Conservation (phyloP, 2,888 invertebrate genomes). For the Stenolophus ochropezus region DNA sequence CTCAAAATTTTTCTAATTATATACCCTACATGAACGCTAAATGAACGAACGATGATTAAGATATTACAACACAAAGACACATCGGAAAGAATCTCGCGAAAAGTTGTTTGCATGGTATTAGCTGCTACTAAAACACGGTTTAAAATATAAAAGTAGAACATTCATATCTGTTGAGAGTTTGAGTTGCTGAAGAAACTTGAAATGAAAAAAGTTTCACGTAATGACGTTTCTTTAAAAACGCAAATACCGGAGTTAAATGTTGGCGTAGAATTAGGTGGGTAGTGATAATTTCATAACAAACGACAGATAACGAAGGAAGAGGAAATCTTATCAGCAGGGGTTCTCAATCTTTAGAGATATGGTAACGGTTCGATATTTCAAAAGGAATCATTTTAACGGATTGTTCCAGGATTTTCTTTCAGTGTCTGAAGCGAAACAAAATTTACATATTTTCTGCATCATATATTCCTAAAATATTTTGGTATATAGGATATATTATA, state of each 20-base stretch:
- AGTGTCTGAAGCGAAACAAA: no score
- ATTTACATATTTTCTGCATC: no score
- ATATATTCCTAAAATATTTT: no score
- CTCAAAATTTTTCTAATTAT: no score
- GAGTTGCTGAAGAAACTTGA: slow-evolving; percentile 18
- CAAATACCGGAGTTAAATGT: slow-evolving; percentile 16
- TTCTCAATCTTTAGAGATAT: no score
- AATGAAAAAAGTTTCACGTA: slow-evolving; percentile 41
- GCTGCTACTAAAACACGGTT: slow-evolving; percentile 39
- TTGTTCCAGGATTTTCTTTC: no score
- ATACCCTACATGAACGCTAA: no score
- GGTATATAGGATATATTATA: no score
- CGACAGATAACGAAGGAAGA: slow-evolving; percentile 1
- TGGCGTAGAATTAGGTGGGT: neutral
- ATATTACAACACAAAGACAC: neutral
- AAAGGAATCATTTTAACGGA: no score
- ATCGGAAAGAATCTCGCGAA: no score
- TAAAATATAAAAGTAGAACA: slow-evolving; percentile 40
- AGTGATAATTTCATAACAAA: slow-evolving; percentile 32
- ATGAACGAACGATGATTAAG: no score
- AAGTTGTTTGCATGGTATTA: slow-evolving; percentile 12
- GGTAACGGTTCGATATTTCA: no score
- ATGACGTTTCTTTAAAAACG: slow-evolving; percentile 36
- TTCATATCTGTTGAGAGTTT: slow-evolving; percentile 42
- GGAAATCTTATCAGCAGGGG: neutral